Conservation (phyloP, 1,140 invertebrate genomes). For the Drosophila trapezifrons region DNA sequence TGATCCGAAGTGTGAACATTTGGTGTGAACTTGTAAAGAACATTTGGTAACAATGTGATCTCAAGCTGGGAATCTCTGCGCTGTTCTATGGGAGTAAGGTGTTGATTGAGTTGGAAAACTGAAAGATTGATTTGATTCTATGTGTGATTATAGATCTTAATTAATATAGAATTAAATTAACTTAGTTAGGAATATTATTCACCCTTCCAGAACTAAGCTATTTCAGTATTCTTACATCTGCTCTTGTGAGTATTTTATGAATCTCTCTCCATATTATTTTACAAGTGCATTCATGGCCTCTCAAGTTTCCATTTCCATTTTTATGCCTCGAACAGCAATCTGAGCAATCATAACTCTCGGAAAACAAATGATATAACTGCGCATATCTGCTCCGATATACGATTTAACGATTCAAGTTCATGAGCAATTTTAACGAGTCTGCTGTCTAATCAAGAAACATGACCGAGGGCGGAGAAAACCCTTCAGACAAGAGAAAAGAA, state of each 20-base stretch:
- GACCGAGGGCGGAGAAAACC: slow-evolving; percentile 5
- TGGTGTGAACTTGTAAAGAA: slow-evolving; percentile 70
- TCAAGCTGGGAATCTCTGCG: not conserved
- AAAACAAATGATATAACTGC: slow-evolving; percentile 20
- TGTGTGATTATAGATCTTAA: slow-evolving; percentile 5
- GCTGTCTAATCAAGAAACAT: slow-evolving; percentile 51
- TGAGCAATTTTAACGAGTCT: slow-evolving; percentile 63
- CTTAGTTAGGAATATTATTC: too few relatives aligned
- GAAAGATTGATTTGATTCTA: not conserved
- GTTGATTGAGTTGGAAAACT: slow-evolving; percentile 5
- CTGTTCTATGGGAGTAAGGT: not conserved
- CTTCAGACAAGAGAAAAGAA: slow-evolving; percentile 13
- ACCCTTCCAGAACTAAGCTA: not conserved
- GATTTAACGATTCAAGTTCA: slow-evolving; percentile 69
- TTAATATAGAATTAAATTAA: too few relatives aligned
- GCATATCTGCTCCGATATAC: slow-evolving; percentile 56
- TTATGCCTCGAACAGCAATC: slow-evolving; percentile 5
- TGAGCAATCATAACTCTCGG: slow-evolving; percentile 42
- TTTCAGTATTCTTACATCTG: not conserved
- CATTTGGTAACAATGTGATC: slow-evolving; percentile 42
- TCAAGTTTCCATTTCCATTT: slow-evolving; percentile 31
- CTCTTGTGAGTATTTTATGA: not conserved
- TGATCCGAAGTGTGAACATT: slow-evolving; percentile 66
- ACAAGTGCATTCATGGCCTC: slow-evolving; percentile 33
- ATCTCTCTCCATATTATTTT: not conserved